These are phyloP conservation scores for Archivesica marissinica DNA, from an alignment of 1,140 invertebrate species.

Conservation along the genomic window DNA sequence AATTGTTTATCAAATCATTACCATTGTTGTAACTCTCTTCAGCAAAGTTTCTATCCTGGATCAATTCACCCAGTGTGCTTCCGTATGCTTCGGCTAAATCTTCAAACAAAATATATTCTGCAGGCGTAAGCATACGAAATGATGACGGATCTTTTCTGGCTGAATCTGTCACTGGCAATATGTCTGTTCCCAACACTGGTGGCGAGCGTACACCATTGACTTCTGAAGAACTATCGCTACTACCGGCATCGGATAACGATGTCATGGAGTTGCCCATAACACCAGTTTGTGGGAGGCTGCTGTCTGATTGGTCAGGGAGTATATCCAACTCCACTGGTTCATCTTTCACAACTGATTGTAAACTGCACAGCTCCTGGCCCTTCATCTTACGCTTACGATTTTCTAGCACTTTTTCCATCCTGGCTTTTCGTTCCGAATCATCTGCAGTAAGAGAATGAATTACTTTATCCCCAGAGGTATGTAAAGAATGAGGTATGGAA, in stretches of 20 bases:
- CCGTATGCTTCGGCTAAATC: conserved; percentile 65
- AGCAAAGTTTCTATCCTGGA: conserved; percentile 9
- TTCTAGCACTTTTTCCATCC: conserved; percentile 72
- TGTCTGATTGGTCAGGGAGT: conserved; percentile 61
- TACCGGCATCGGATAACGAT: not conserved
- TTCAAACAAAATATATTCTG: conserved; percentile 67
- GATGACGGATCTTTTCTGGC: conserved; percentile 62
- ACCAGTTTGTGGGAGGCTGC: not conserved
- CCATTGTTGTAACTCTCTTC: conserved; percentile 70
- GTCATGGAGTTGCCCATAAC: not conserved
- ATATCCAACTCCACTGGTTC: conserved; percentile 56
- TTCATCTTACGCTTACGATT: conserved; percentile 69
- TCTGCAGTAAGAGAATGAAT: conserved; percentile 67
- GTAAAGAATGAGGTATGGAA: too few species aligned
- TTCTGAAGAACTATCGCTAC: not conserved
- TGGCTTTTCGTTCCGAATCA: conserved; percentile 69
- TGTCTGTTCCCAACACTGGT: not conserved
- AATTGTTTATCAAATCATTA: conserved; percentile 78
- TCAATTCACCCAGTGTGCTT: conserved; percentile 62
- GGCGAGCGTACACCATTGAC: not conserved
- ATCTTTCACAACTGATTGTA: conserved; percentile 44
- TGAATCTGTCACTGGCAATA: conserved; percentile 12
- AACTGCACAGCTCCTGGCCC: not conserved
- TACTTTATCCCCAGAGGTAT: too few species aligned
- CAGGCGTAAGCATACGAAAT: conserved; percentile 61